Evolutionary conservation across 2,888 invertebrate genomes (phyloP).

Genomic region (Exephanes ischioxanthus): DNA sequence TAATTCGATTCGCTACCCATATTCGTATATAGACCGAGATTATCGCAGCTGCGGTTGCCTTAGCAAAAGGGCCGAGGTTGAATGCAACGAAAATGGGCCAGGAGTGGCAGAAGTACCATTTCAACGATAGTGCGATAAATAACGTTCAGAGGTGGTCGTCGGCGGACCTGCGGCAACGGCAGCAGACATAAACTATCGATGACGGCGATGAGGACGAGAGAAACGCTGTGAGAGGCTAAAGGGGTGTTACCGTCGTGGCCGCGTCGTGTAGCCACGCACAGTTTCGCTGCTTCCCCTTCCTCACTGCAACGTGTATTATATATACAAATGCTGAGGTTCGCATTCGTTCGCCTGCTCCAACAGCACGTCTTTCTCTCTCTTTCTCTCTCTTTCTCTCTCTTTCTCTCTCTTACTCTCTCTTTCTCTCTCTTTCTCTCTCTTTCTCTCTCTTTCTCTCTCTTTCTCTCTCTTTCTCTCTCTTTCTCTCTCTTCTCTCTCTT

Average conservation of each 20-base stretch:
- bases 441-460: neutral
- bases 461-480: too few relatives aligned
- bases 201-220: slow-evolving; percentile 40
- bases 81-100: slow-evolving; percentile 35
- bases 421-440: neutral
- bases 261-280: slow-evolving; percentile 48
- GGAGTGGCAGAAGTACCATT: neutral
- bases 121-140: slow-evolving; percentile 41
- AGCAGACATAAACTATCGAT: slow-evolving; percentile 49
- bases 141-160: slow-evolving; percentile 43
- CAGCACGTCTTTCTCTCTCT: neutral
- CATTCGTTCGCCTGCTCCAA: slow-evolving; percentile 14
- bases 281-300: slow-evolving; percentile 69
- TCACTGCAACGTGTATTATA: slow-evolving; percentile 33
- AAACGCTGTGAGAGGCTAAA: slow-evolving; percentile 63
- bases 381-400: neutral
- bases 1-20: neutral
- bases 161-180: slow-evolving; percentile 35
- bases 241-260: slow-evolving; percentile 73
- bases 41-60: neutral
- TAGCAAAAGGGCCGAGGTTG: slow-evolving; percentile 12
- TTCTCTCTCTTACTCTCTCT: neutral
- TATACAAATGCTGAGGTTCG: neutral
- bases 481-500: too few relatives aligned
- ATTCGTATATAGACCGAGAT: neutral